phyloP scores from a whole-genome alignment of 2,113 vertebrate species.

The Clarias macrocephalus region DNA sequence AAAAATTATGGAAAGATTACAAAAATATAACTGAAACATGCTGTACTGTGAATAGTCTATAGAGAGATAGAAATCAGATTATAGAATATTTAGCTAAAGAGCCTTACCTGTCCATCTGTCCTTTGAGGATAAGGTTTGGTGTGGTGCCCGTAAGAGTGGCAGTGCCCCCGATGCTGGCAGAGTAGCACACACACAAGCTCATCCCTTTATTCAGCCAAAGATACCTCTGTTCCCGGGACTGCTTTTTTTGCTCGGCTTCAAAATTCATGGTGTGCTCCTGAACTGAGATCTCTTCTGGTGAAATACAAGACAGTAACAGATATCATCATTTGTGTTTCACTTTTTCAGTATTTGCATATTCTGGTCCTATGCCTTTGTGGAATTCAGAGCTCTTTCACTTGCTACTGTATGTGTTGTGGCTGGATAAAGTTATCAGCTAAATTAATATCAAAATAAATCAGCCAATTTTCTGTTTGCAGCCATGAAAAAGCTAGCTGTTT shows the following conservation, averaged over 20 bases:
- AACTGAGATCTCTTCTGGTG: conserved; percentile 22
- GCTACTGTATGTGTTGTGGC: not conserved
- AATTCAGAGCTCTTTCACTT: not conserved
- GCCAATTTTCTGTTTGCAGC: not conserved
- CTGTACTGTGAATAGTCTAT: not conserved
- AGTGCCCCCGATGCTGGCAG: conserved; percentile 90
- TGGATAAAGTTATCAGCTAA: not conserved
- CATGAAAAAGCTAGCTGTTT: not conserved
- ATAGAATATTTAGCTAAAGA: not conserved
- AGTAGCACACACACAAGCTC: conserved; percentile 85
- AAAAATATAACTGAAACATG: not conserved
- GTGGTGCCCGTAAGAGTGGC: conserved; percentile 90
- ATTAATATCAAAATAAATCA: not conserved
- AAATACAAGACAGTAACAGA: not conserved
- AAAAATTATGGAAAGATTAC: not conserved
- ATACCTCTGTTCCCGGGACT: conserved; percentile 64
- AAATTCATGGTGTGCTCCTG: not conserved
- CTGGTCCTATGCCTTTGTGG: not conserved
- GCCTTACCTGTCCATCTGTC: conserved; percentile 84
- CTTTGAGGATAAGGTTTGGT: conserved; percentile 90
- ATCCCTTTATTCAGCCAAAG: conserved; percentile 78
- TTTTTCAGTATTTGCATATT: not conserved
- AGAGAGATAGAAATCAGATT: not conserved
- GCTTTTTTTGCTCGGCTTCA: conserved; percentile 4
- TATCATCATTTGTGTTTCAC: not conserved